Evolutionary conservation across 2,797 vertebrate genomes (phyloP), one percentile per base, ranked within the genome.

Genomic region (Myotis myotis): DNA sequence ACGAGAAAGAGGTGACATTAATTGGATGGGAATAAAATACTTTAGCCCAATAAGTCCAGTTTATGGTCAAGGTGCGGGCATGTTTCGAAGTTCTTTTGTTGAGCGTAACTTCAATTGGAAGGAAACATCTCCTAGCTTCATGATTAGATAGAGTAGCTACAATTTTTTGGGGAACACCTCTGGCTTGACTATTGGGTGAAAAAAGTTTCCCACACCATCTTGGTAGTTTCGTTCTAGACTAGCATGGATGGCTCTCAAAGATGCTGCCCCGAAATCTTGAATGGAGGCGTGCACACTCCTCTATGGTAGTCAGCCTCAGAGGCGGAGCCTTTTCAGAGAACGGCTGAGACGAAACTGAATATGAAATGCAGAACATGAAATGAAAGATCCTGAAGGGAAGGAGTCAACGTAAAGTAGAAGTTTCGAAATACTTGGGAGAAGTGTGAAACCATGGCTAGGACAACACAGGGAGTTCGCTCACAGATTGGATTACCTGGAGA

Each of bases 351-450:
- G 22, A 74, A 64, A 55, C n/a, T n/a, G n/a, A n/a, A n/a, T n/a
- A n/a, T n/a, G n/a, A n/a, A n/a, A n/a, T n/a, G 28, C 25, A 87
- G 76, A 60, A 41, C 53, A 60, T 66, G 20, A 82, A 68, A 70
- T 19, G 57, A 19, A 76, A 80, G n/a, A n/a, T 64, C 36, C 78
- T 57, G 25, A 76, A 75, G 33, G 38, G 41, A 78, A 87, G 22
- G 5, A 74, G 71, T 87, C 68, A 41, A 70, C 9, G 89, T 83
- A 64, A 76, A 84, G 49, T 6, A 47, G 51, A 70, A 66, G 55
- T 80, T 76, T 76, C 74, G 87, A 93, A 96, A 81, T 86, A 78
- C 5, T 25, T 66, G 44, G 30, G 64, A 78, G 38, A 91, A 85
- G 57, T 38, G 68, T 47, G 20, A 84, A 80, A 28, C 8, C 30